Evolutionary conservation across 2,797 vertebrate genomes (phyloP), one percentile per base, ranked within the genome.

Genomic region (Girardinus metallicus): DNA sequence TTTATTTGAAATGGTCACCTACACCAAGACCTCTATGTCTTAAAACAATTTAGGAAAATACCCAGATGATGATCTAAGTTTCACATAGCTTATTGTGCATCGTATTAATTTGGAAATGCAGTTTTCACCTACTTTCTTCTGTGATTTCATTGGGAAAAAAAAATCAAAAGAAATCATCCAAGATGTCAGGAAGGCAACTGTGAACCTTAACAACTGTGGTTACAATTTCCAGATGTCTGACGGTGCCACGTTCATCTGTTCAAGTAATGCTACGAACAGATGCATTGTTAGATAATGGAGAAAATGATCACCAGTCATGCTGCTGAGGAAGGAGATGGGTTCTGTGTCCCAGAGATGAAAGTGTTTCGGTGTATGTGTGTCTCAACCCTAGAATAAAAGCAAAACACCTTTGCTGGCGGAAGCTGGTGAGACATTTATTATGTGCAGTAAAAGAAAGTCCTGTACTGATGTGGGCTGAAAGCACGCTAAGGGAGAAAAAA

Each of bases 151-250:
- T 13, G 29, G 8, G 3, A 7, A 16, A 31, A 5, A 47, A 47
- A 51, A 51, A 53, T 60, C 5, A 6, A 60, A 62, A 62, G 3
- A 62, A 62, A 62, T 62, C 5, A 36, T 34, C 60, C 60, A 64
- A 64, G 31, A 64, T 29, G 34, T 64, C 60, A 64, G 31, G 60
- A 64, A 34, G 60, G 31, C 31, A 34, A 64, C 34, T 64, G 31
- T 66, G 9, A 18, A 66, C 64, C 62, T 66, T 66, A n/a, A 66
- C 8, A 66, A 21, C 8, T 66, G 34, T 12, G 36, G 36, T 23
- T 23, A 41, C 64, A 66, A 66, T 66, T 66, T 66, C 64, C 60
- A 39, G 21, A 39, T 66, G 64, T 11, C 60, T 64, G 60, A 64
- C 31, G 13, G 57, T 1, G 57, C 57, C 29, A 16, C 13, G 7